A percentile compares a stretch with the other conserved stretches of the same genome.
These are phyloP conservation scores for Morphnarchus princeps DNA, from an alignment of 2,113 vertebrate species.

Conservation along the genomic window DNA sequence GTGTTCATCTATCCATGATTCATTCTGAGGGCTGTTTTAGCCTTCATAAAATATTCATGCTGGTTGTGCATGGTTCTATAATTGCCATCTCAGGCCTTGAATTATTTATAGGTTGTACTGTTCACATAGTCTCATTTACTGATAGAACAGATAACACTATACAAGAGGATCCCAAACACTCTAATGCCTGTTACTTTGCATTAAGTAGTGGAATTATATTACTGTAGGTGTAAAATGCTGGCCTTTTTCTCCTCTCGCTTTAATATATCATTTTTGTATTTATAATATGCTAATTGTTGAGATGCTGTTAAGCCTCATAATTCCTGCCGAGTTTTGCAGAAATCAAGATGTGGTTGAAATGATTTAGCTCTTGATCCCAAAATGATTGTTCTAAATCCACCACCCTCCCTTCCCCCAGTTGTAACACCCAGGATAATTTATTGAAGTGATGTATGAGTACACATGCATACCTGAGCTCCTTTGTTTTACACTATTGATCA, in stretches of 20 bases:
- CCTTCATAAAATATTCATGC: constrained; percentile 89
- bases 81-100: constrained; percentile 99
- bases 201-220: constrained; percentile 89
- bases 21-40: constrained; percentile 90
- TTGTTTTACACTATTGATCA: constrained; percentile 79
- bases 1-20: constrained; percentile 82
- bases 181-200: constrained; percentile 88
- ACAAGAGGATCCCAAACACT: constrained; percentile 84
- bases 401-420: constrained; percentile 15
- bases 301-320: constrained; percentile 79
- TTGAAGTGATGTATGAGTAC: constrained; percentile 75
- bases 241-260: constrained; percentile 74
- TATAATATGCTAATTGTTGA: constrained; percentile 86
- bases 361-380: constrained; percentile 80
- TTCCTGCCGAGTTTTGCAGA: constrained; percentile 74
- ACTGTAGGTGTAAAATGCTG: constrained; percentile 83
- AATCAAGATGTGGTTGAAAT: constrained; percentile 77
- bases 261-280: constrained; percentile 85
- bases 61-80: constrained; percentile 96
- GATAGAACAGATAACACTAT: constrained; percentile 91
- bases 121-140: constrained; percentile 98
- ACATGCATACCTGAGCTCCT: constrained; percentile 76
- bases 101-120: constrained; percentile 97
- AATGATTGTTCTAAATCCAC: constrained; percentile 75
- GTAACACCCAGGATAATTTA: constrained; percentile 70